A percentile compares a stretch with the other conserved stretches of the same genome.
phyloP scores from a whole-genome alignment of 2,113 vertebrate genomes.

The Okapia johnstoni region DNA sequence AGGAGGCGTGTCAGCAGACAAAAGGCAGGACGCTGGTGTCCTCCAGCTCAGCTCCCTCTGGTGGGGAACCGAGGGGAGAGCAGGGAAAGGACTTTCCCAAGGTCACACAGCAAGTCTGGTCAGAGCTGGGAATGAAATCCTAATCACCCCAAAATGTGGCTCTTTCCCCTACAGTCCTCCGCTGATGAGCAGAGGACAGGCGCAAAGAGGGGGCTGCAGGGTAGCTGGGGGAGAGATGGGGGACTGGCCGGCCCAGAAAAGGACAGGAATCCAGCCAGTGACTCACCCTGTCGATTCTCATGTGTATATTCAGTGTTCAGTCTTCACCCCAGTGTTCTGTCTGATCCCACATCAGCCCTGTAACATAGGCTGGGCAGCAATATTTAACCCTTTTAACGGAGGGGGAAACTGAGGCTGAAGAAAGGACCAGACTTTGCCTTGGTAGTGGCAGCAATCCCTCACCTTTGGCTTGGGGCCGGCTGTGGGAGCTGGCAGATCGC shows the following conservation, averaged over 20 bases:
- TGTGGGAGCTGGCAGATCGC: not conserved
- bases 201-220: not conserved
- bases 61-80: not conserved
- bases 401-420: slow-evolving; percentile 7
- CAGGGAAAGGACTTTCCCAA: not conserved
- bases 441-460: not conserved
- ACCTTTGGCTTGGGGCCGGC: not conserved
- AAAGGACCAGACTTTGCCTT: not conserved
- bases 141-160: not conserved
- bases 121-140: not conserved
- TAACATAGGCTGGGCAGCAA: not conserved
- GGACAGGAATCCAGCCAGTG: not conserved
- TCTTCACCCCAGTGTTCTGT: not conserved
- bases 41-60: not conserved
- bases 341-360: not conserved
- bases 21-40: not conserved
- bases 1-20: not conserved
- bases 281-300: not conserved
- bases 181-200: slow-evolving; percentile 37
- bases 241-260: not conserved
- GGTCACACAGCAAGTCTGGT: slow-evolving; percentile 11
- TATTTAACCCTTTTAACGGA: not conserved
- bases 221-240: not conserved
- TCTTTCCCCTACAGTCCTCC: slow-evolving; percentile 17
- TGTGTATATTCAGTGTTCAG: not conserved